Base-by-base conservation (phyloP, 2,113 vertebrate genomes). In the Kobus ellipsiprymnus region DNA sequence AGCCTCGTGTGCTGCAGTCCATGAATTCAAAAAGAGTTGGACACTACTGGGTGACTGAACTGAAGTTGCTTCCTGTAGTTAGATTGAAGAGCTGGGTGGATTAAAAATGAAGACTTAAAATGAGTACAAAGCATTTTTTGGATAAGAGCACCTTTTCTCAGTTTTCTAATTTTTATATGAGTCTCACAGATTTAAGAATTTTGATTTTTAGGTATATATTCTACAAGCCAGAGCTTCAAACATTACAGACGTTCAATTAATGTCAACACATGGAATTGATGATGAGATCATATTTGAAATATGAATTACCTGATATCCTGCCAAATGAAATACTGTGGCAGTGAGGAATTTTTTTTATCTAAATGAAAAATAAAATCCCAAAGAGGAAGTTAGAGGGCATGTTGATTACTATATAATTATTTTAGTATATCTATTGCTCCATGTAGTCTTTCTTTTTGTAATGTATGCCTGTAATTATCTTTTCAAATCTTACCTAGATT, bases 331-430 rank as follows among this genome's bases (percentile, higher is more conserved):
- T 96, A 97, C 96, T 98, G 97, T 90, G 86, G 67, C 93, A 96
- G 93, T 98, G 94, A 98, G 95, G 87, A 97, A 98, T 98, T 97
- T 98, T 98, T 98, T 98, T 98, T 98, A 60, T 94, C 6, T 0
- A 97, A 98, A 80, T 14, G 44, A 78, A 96, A 89, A 96, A 23
- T 84, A 84, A 95, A 92, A 9, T 90, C 44, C 46, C 93, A 83
- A 98, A 98, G 97, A 98, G 90, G 48, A 87, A 98, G 81, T 93
- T 96, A 98, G 97, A 96, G 86, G 95, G 97, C 87, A 95, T 97
- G 92, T 95, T 98, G 99, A 99, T 98, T 98, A 97, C 97, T 71
- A 81, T 84, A 91, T 97, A 98, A 98, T 98, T 98, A 98, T 97
- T 98, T 96, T 97, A 84, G 96, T 98, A 62, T 98, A 98, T 87